phyloP scores from a whole-genome alignment of 2,888 invertebrate genomes.

The Folsomia manolachei region DNA sequence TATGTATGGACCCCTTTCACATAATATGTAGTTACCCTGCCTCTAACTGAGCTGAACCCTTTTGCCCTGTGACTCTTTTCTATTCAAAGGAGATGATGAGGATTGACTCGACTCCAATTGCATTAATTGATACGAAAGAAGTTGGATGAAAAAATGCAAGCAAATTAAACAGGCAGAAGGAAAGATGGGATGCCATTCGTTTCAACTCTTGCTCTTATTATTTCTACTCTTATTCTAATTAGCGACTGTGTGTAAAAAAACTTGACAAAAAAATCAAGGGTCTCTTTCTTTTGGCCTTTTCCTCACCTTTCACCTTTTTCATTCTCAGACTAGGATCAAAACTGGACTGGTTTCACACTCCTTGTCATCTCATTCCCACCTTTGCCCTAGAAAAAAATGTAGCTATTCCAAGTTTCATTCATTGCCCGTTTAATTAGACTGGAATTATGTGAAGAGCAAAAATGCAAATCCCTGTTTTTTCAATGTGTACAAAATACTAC shows the following conservation, averaged over 20 bases:
- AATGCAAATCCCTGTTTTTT: too few species aligned
- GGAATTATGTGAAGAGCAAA: background rate
- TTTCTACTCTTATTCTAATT: background rate
- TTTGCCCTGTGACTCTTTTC: conserved; percentile 1
- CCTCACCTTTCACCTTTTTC: too few species aligned
- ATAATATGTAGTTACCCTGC: too few species aligned
- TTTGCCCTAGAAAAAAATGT: background rate
- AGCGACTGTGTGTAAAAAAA: background rate
- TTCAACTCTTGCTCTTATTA: background rate
- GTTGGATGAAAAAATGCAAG: background rate
- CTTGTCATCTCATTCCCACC: background rate
- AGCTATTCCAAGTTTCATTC: background rate
- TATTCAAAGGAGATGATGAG: background rate
- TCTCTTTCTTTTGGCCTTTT: too few species aligned
- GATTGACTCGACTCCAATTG: background rate
- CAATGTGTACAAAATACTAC: too few species aligned
- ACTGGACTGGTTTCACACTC: conserved; percentile 2
- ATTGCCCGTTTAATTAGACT: background rate
- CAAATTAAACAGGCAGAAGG: conserved; percentile 7
- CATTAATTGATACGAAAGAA: background rate
- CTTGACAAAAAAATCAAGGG: too few species aligned
- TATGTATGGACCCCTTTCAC: background rate
- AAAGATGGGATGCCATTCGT: too few species aligned
- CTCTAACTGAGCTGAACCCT: too few species aligned
- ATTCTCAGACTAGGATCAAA: too few species aligned